A percentile compares a stretch with the other conserved stretches of the same genome.
Conservation (phyloP, 2,797 vertebrate genomes). For the Moxostoma hubbsi region DNA sequence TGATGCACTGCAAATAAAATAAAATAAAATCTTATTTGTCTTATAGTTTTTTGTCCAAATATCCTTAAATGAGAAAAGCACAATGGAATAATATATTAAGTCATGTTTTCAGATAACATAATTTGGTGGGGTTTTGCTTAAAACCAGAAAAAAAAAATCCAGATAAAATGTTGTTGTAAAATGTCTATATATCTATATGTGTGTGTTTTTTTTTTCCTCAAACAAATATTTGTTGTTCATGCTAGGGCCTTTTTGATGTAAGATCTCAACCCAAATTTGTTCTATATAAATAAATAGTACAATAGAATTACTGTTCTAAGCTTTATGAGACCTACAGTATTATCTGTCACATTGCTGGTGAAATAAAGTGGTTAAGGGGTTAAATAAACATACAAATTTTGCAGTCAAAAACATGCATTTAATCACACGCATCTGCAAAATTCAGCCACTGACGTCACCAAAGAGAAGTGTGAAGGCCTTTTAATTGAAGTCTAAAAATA, state of each 20-base stretch:
- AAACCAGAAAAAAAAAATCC: too few relatives aligned
- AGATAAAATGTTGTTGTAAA: too few relatives aligned
- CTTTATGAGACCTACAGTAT: neutral
- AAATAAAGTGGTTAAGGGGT: neutral
- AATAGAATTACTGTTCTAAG: too few relatives aligned
- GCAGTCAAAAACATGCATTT: neutral
- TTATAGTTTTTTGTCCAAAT: too few relatives aligned
- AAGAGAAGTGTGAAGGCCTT: constrained; percentile 15
- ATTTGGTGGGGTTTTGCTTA: too few relatives aligned
- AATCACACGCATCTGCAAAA: constrained; percentile 1
- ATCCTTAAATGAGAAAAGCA: too few relatives aligned
- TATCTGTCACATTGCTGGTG: neutral
- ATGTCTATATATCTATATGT: neutral
- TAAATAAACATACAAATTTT: neutral
- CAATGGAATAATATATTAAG: too few relatives aligned
- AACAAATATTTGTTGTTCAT: neutral
- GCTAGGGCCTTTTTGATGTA: constrained; percentile 17
- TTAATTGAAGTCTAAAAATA: constrained; percentile 33
- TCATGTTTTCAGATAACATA: too few relatives aligned
- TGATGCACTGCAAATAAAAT: neutral
- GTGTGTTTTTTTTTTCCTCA: too few relatives aligned
- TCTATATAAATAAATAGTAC: neutral
- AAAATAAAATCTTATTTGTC: too few relatives aligned
- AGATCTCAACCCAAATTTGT: neutral
- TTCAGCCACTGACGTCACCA: neutral